Base-by-base conservation (phyloP, 2,888 invertebrate genomes). In the Crossocerus cetratus region DNA sequence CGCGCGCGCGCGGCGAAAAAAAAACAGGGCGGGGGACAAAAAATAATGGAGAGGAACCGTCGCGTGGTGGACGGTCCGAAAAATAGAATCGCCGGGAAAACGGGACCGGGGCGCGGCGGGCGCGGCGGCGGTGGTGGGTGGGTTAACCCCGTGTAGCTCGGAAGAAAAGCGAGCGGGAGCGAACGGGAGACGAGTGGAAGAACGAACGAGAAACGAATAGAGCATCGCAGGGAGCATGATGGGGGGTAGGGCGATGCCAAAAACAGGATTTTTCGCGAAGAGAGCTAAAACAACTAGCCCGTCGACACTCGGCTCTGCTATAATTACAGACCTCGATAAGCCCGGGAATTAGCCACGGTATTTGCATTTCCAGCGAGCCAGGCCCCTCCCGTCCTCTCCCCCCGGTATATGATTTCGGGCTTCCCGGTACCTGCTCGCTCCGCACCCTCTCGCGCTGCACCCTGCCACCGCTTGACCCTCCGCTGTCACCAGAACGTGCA, bases 301-400 rank as follows among this genome's bases (percentile, higher is more conserved):
- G 13, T 60, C 65, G 62, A 66, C 65, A 58, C 65, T 66, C 68
- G 58, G 32, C 68, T 69, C 74, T 66, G 72, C 79, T 78, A 83
- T 83, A 84, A 85, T 85, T 82, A 84, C 81, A 76, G 81, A 76
- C 68, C 78, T 69, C 76, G 77, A 82, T 82, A 83, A 86, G 83
- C 81, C 80, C 69, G 57, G 80, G 82, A 80, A 84, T 83, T 81
- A 83, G 71, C 55, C 80, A 79, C 61, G 69, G 69, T 78, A 83
- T 83, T 81, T 79, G 78, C 81, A 79, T 81, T 83, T 83, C 79
- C 83, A 69, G 59, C 43, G 70, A 45, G 64, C 62, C 22, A 61
- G 64, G 54, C 53, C 49, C 63, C 18, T n/a, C 60, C 21, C 22
- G 67, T 55, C 44, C 43, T 56, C 49, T n/a, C n/a, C 23, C 67